phyloP scores from a whole-genome alignment of 2,113 vertebrate genomes.

The Sphaerodactylus townsendi region DNA sequence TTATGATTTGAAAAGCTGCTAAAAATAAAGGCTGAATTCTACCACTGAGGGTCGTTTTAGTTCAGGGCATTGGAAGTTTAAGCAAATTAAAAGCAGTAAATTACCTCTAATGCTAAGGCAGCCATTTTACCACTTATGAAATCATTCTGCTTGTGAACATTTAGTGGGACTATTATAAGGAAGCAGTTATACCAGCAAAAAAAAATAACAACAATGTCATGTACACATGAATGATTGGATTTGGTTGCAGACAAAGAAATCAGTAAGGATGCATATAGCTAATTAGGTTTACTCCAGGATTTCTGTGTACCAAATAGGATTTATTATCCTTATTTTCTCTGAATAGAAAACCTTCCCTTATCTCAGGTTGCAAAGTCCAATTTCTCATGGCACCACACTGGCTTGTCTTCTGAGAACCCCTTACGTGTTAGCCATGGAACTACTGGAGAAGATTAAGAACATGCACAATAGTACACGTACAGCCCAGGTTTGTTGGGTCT shows the following conservation, averaged over 20 bases:
- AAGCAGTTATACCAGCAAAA: neutral
- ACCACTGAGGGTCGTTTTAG: constrained; percentile 9
- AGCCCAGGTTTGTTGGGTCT: neutral
- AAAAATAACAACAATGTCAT: neutral
- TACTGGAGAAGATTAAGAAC: neutral
- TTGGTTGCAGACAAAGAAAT: neutral
- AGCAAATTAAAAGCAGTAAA: constrained; percentile 14
- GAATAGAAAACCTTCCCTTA: neutral
- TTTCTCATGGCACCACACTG: neutral
- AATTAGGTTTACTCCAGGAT: neutral
- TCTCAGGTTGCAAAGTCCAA: neutral
- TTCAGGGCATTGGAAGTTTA: neutral
- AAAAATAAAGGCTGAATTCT: constrained; percentile 8
- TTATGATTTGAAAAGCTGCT: neutral
- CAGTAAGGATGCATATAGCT: neutral
- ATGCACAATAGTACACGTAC: neutral
- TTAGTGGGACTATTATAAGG: neutral
- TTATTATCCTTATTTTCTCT: neutral
- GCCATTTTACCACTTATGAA: constrained; percentile 5
- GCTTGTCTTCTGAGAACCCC: neutral
- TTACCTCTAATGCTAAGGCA: constrained; percentile 16
- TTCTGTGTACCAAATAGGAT: neutral
- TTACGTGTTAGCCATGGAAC: too few species aligned
- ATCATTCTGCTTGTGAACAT: accelerated
- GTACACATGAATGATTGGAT: neutral